Base-by-base conservation (phyloP, 2,797 vertebrate genomes). In the Coregonus ussuriensis region DNA sequence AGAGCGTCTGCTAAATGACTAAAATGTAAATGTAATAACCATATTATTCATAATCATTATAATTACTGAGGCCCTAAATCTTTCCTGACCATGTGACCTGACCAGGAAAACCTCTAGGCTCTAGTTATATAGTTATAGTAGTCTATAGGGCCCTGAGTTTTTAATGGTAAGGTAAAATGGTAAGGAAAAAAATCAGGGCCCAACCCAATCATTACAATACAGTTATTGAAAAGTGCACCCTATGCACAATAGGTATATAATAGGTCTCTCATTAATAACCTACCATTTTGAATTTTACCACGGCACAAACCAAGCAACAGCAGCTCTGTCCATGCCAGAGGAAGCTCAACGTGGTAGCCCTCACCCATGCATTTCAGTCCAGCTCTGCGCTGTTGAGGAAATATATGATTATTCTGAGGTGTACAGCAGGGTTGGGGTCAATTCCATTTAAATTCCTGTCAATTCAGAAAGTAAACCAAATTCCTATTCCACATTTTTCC, bases 241-340 rank as follows among this genome's bases (percentile, higher is more conserved):
- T 65, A 25, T 65, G 21, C 62, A 29, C 62, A 65, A 13, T 68
- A 35, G 11, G 63, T 31, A 31, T 29, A 11, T 65, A 18, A 56
- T 25, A 65, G 31, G 66, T 29, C 33, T 11, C 31, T 59, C 47
- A 29, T 53, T 47, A 35, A 54, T 33, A 35, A 54, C 79, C 65
- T 89, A 95, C 93, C 91, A 76, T 93, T 90, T 82, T 93, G 88
- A 80, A 93, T 88, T 82, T 86, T 82, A 80, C 89, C 93, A 91
- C 88, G 92, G 79, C 91, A 94, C n/a, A 91, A 88, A 71, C 90
- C 88, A 77, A 95, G 82, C 33, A 88, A 89, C n/a, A 89, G 73
- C 73, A 87, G 80, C 82, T 94, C 89, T n/a, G 74, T 87, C 89
- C 90, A 91, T 0, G 86, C 89, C 31, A 78, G 15, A 5, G 87